These are phyloP conservation scores for Drosophila novamexicana DNA, from an alignment of 1,140 invertebrate genomes.

Conservation along the genomic window DNA sequence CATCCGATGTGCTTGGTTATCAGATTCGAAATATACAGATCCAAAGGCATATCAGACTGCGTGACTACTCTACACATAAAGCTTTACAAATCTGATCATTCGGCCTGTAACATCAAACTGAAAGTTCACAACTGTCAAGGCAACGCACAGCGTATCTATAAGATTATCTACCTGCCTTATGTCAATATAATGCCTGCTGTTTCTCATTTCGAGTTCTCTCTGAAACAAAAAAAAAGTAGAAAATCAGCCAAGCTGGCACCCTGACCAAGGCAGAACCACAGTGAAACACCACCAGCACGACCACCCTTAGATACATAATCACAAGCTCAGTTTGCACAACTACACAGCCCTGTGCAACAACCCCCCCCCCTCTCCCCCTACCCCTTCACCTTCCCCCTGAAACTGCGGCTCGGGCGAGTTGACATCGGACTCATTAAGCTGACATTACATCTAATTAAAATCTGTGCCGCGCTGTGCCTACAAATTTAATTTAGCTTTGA, in stretches of 20 bases:
- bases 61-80: not conserved
- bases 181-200: slow-evolving; percentile 32
- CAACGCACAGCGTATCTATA: slow-evolving; percentile 5
- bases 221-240: not conserved
- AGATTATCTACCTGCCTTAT: slow-evolving; percentile 25
- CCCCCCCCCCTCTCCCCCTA: not conserved
- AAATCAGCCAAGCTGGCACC: not conserved
- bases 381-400: too few relatives aligned
- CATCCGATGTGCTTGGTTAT: too few relatives aligned
- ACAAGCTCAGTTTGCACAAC: slow-evolving; percentile 9
- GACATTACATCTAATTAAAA: slow-evolving; percentile 77
- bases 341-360: slow-evolving; percentile 23
- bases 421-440: slow-evolving; percentile 64
- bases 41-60: not conserved
- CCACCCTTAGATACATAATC: not conserved
- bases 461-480: slow-evolving; percentile 41
- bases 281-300: not conserved
- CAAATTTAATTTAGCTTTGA: not conserved
- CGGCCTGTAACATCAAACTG: not conserved
- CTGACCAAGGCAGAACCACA: slow-evolving; percentile 14
- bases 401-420: slow-evolving; percentile 9
- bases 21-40: not conserved
- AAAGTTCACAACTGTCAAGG: slow-evolving; percentile 26
- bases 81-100: not conserved
- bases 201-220: slow-evolving; percentile 4